These are phyloP conservation scores for Eptesicus fuscus DNA, from an alignment of 2,113 vertebrate genomes.

Conservation along the genomic window DNA sequence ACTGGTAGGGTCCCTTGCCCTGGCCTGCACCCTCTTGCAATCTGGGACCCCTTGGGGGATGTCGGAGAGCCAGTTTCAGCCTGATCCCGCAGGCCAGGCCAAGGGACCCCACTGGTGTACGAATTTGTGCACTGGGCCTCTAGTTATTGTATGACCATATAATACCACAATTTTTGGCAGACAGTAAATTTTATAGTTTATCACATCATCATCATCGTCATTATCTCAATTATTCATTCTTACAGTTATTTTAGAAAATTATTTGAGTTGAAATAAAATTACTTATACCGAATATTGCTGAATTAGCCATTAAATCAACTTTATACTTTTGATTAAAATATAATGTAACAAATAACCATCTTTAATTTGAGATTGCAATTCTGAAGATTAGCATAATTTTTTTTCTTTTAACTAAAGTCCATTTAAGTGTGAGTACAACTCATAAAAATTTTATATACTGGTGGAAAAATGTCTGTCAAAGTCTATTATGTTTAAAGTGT, in stretches of 20 bases:
- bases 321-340: slow-evolving; percentile 1
- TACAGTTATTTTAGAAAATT: slow-evolving; percentile 16
- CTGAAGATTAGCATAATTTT: background rate
- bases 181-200: background rate
- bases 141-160: background rate
- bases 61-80: no score
- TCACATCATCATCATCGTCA: background rate
- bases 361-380: background rate
- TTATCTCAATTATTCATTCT: background rate
- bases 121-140: no score
- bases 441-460: background rate
- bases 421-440: background rate
- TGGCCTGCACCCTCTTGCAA: no score
- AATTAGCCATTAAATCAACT: slow-evolving; percentile 2
- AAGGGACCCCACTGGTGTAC: no score
- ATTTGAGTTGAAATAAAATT: slow-evolving; percentile 1
- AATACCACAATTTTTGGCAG: background rate
- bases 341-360: background rate
- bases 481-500: background rate
- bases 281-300: background rate
- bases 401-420: background rate
- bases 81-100: no score
- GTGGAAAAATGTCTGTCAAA: background rate
- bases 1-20: no score
- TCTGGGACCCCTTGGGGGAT: no score